Evolutionary conservation across 2,888 invertebrate species (phyloP), one percentile per base, ranked within the genome.

Genomic region (Cheilosia pagana): DNA sequence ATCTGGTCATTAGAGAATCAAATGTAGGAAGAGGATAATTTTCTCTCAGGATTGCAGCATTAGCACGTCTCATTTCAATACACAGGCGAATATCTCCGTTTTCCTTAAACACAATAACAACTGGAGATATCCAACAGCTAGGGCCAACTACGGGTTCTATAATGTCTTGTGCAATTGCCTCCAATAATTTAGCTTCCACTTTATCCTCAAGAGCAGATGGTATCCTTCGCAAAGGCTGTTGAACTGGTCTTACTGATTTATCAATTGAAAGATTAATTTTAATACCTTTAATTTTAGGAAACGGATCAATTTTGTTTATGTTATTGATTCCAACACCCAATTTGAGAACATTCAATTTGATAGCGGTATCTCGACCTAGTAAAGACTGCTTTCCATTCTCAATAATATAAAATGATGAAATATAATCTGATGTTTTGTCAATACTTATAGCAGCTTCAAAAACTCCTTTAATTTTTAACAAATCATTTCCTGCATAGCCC

Each of bases 41-140:
- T 23, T 50, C 50, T 19, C 50, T 19, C 2, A 21, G 12, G 7
- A 53, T 53, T 28, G 31, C 53, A 0, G 3, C n/a, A n/a, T 53
- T 53, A 5, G 53, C 53, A 7, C 53, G 53, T 8, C 28, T 16
- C 31, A 53, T 53, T 1, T 90, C 90, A 1, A 39, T 25, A 12
- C 89, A 60, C 23, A 65, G 4, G 0, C 65, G 65, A 23, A 90
- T 87, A 16, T 88, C 88, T 5, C 83, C 87, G 60, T 87, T 75
- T 31, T 78, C 71, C 63, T 89, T 89, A 39, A 88, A 87, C 7
- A 88, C 87, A 12, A 89, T 72, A 2, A 89, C 89, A 4, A 89
- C 87, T 4, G 89, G 87, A 83, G 89, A 88, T 72, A 90, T 83
- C 89, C 90, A 90, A 25, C 65, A 41, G 25, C 87, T 88, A 6